These are phyloP conservation scores for Spilarctia lutea DNA, from an alignment of 2,888 invertebrate genomes.

Conservation along the genomic window DNA sequence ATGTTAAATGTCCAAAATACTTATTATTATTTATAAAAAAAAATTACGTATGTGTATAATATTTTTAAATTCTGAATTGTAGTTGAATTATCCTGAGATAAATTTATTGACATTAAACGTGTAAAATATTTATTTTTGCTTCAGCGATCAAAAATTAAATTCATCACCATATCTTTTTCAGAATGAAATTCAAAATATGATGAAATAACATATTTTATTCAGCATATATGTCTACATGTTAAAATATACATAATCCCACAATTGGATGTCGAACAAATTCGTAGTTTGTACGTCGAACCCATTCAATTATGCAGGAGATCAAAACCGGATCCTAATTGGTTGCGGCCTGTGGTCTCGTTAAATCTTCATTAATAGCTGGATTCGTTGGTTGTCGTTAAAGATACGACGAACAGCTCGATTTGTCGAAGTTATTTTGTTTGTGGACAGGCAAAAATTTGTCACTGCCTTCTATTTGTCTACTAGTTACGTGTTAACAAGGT, in stretches of 20 bases:
- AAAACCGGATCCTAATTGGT: conserved; percentile 57
- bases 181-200: background rate
- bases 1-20: too few relatives aligned
- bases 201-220: background rate
- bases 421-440: conserved; percentile 8
- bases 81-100: background rate
- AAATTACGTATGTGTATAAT: too few relatives aligned
- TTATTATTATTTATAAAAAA: too few relatives aligned
- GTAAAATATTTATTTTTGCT: background rate
- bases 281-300: conserved; percentile 32
- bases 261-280: conserved; percentile 2
- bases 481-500: background rate
- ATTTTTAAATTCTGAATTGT: too few relatives aligned
- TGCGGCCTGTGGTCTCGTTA: conserved; percentile 54
- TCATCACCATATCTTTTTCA: too few relatives aligned
- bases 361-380: conserved; percentile 52
- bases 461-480: background rate
- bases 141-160: background rate
- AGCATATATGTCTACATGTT: background rate
- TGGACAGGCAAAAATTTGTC: background rate
- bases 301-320: conserved; percentile 60
- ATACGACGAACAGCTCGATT: conserved; percentile 25
- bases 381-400: conserved; percentile 40
- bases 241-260: background rate
- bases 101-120: background rate